phyloP scores from a whole-genome alignment of 2,888 invertebrate genomes.

The Latheticus oryzae region DNA sequence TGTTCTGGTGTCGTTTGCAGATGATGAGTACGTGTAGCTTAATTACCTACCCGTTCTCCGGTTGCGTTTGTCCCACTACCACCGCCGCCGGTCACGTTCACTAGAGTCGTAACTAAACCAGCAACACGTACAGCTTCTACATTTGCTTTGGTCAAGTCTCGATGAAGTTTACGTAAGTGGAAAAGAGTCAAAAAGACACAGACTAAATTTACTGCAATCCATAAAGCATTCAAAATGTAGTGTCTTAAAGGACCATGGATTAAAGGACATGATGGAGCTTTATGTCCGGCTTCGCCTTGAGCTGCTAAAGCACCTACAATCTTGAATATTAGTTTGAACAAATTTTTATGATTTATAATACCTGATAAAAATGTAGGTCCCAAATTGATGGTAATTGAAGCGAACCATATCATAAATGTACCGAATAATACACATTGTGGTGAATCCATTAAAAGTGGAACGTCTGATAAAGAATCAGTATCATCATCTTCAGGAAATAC shows the following conservation, averaged over 20 bases:
- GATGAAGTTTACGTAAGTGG: slow-evolving; percentile 84
- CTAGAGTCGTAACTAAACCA: slow-evolving; percentile 84
- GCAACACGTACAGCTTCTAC: slow-evolving; percentile 86
- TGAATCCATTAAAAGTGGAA: slow-evolving; percentile 80
- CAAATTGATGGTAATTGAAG: slow-evolving; percentile 89
- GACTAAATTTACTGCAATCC: slow-evolving; percentile 89
- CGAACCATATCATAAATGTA: slow-evolving; percentile 94
- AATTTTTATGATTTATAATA: too few relatives aligned
- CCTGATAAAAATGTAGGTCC: slow-evolving; percentile 89
- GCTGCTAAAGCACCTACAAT: slow-evolving; percentile 82
- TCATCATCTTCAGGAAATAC: slow-evolving; percentile 85
- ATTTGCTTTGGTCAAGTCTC: slow-evolving; percentile 85
- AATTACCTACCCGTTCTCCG: slow-evolving; percentile 53
- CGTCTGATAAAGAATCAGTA: slow-evolving; percentile 70
- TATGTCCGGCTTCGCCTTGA: slow-evolving; percentile 80
- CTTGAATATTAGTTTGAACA: too few relatives aligned
- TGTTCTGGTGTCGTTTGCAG: slow-evolving; percentile 29
- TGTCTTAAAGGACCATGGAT: slow-evolving; percentile 89
- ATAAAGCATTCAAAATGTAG: slow-evolving; percentile 90
- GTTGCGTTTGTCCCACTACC: slow-evolving; percentile 62
- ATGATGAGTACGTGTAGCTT: slow-evolving; percentile 27
- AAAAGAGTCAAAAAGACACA: slow-evolving; percentile 86
- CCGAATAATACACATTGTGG: slow-evolving; percentile 92
- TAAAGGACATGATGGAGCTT: slow-evolving; percentile 86
- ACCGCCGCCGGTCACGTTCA: slow-evolving; percentile 80